Conservation (phyloP, 1,140 invertebrate genomes). For the Procambarus virginalis region DNA sequence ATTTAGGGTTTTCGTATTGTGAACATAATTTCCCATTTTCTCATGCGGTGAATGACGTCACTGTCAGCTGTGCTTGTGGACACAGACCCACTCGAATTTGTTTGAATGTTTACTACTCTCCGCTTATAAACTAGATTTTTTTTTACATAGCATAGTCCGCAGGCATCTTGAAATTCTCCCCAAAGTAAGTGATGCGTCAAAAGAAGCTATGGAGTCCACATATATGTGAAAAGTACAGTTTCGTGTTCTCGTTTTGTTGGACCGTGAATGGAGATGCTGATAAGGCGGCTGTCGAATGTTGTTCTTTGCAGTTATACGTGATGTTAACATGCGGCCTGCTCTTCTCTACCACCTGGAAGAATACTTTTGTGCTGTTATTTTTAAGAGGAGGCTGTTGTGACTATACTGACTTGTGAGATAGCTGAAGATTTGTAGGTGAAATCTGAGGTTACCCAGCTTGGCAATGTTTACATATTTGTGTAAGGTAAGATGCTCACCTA, state of each 20-base stretch:
- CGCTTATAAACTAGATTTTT: background rate
- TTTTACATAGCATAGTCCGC: background rate
- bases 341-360: background rate
- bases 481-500: background rate
- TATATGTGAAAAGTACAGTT: background rate
- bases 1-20: background rate
- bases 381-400: background rate
- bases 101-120: constrained; percentile 16
- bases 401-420: background rate
- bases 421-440: background rate
- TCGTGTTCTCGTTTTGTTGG: background rate
- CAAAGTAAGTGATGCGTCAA: constrained; percentile 6
- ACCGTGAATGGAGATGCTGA: background rate
- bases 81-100: constrained; percentile 9
- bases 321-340: background rate
- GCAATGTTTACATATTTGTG: background rate
- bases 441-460: background rate
- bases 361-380: background rate
- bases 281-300: background rate
- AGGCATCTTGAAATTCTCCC: constrained; percentile 2
- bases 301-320: background rate
- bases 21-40: background rate
- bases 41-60: background rate
- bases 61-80: constrained; percentile 13
- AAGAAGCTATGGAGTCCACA: background rate